phyloP scores from a whole-genome alignment of 2,797 vertebrate species.

The Strix occidentalis region DNA sequence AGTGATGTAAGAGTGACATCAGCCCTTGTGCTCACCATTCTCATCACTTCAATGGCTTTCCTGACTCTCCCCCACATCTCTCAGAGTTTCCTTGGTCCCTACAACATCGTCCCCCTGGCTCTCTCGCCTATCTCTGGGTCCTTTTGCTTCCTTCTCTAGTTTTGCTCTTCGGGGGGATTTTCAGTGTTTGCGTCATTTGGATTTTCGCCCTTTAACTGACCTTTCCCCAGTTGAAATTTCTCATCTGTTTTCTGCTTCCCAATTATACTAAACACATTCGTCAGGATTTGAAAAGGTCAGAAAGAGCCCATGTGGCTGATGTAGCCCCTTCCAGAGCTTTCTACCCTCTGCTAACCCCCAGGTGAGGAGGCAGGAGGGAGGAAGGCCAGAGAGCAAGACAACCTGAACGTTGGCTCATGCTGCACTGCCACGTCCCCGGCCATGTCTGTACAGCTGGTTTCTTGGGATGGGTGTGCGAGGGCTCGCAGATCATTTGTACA shows the following conservation, averaged over 20 bases:
- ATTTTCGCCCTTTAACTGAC: slow-evolving; percentile 70
- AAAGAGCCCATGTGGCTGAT: slow-evolving; percentile 16
- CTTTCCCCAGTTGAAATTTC: slow-evolving; percentile 52
- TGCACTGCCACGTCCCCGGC: fast-evolving
- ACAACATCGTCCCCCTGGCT: not conserved
- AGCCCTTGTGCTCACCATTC: not conserved
- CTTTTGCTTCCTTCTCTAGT: not conserved
- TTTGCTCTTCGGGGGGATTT: slow-evolving; percentile 54
- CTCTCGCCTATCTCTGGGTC: not conserved
- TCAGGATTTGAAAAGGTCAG: slow-evolving; percentile 67
- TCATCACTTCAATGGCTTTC: not conserved
- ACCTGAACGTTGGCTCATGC: fast-evolving
- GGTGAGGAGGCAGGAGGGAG: not conserved
- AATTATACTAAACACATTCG: slow-evolving; percentile 66
- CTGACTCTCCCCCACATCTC: not conserved
- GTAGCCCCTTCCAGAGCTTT: slow-evolving; percentile 49
- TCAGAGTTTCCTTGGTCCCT: not conserved
- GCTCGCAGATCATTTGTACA: not conserved
- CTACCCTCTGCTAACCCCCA: not conserved
- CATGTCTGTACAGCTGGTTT: not conserved
- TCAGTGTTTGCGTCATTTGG: slow-evolving; percentile 55
- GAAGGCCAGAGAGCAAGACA: not conserved
- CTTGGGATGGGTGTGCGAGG: not conserved
- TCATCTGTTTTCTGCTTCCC: slow-evolving; percentile 54
- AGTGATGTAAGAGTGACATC: not conserved